Evolutionary conservation across 2,113 vertebrate species (phyloP), one percentile per base, ranked within the genome.

Genomic region (Mustelus asterias): DNA sequence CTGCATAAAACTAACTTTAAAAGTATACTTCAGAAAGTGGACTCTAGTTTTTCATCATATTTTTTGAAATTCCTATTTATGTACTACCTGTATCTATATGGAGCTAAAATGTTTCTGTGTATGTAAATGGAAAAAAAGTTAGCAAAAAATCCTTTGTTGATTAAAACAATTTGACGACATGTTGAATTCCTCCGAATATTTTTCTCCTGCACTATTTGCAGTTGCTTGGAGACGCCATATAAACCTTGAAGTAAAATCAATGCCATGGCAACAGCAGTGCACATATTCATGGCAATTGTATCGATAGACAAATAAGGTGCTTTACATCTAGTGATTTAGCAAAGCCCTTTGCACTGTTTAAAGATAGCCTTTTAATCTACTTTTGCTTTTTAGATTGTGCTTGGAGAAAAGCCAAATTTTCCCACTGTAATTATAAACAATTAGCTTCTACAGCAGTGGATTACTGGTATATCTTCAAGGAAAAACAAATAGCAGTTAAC

Each of bases 221-320:
- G 94, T 95, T 72, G 67, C 94, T 95, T 95, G 41, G 67, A 72
- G 41, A 95, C 69, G 44, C 70, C 94, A 48, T 95, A 95, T 95
- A 95, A 95, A 95, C 67, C 94, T 72, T 95, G 94, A 95, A 72
- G 70, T 48, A 26, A 70, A 95, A 95, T 41, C 67, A 16, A 63
- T 48, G 69, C 69, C 94, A 72, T 95, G 69, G 69, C 69, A 95
- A 95, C 94, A 54, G 69, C 94, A 72, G 69, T n/a, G 24, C 69
- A 72, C 26, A 72, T 54, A 72, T 29, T 95, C 37, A 54, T 72
- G 20, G 41, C 65, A 54, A 48, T 54, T 72, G 67, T 70, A 48
- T 29, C 11, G 44, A 26, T 72, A 72, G 67, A 72, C 69, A 72
- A 95, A 95, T 95, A 95, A 95, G 69, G 41, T 94, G 92, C n/a